Conservation (phyloP, 2,113 vertebrate genomes). For the Tor tambroides region DNA sequence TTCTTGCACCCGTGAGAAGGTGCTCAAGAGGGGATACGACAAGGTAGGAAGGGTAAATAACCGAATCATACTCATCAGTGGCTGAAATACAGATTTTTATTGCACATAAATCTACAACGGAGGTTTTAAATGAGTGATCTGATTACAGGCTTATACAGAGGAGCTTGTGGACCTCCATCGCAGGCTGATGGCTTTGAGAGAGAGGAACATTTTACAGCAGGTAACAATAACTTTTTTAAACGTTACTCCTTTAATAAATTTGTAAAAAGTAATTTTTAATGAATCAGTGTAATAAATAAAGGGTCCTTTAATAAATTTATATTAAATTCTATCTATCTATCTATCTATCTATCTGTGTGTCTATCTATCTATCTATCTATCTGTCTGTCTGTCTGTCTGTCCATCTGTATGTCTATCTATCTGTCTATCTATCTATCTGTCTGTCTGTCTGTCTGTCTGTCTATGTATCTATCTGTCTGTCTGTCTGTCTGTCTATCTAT, state of each 20-base stretch:
- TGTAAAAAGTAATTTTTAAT: no score
- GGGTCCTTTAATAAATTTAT: no score
- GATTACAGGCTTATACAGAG: conserved; percentile 91
- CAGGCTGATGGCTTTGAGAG: conserved; percentile 93
- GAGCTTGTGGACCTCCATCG: conserved; percentile 96
- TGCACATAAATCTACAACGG: neutral
- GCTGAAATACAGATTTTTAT: neutral
- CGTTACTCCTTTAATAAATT: neutral
- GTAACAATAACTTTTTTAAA: conserved; percentile 61
- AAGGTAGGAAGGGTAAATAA: conserved; percentile 88
- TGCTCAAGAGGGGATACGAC: conserved; percentile 96
- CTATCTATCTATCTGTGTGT: no score
- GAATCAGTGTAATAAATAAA: no score
- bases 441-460: no score
- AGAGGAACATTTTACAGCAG: conserved; percentile 96
- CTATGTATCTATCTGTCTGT: no score
- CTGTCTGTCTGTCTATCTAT: no score
- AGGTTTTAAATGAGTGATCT: neutral
- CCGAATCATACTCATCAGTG: conserved; percentile 18
- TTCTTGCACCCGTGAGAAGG: conserved; percentile 90
- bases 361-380: no score
- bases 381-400: no score
- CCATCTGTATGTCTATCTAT: no score
- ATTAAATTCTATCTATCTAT: no score
- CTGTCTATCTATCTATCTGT: no score